These are phyloP conservation scores for Platyura marginata DNA, from an alignment of 1,140 invertebrate species.

Conservation along the genomic window DNA sequence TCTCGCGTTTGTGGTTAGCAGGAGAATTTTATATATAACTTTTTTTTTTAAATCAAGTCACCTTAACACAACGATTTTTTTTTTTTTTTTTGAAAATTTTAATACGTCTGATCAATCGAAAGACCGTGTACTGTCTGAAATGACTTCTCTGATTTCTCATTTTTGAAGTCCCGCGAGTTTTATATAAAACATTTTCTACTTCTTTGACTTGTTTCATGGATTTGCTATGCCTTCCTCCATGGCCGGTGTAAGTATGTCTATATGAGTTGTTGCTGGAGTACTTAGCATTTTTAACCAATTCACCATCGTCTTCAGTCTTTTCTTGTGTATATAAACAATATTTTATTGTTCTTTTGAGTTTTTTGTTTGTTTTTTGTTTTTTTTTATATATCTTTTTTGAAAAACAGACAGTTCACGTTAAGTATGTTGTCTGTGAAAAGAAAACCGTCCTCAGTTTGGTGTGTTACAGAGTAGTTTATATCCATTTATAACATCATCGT, in stretches of 20 bases:
- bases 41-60: not conserved
- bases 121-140: slow-evolving; percentile 1
- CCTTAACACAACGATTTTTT: not conserved
- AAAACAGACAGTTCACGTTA: no score
- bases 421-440: no score
- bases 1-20: no score
- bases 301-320: not conserved
- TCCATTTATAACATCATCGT: no score
- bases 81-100: not conserved
- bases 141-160: not conserved
- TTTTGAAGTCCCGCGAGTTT: slow-evolving; percentile 1
- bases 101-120: not conserved
- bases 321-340: not conserved
- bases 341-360: not conserved
- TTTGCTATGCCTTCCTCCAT: no score
- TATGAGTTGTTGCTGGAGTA: not conserved
- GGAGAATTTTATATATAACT: no score
- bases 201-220: not conserved
- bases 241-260: not conserved
- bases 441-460: no score
- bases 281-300: not conserved
- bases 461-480: no score
- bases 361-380: not conserved
- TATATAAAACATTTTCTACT: not conserved
- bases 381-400: not conserved